A percentile compares a stretch with the other conserved stretches of the same genome.
These are phyloP conservation scores for Atrichornis clamosus DNA, from an alignment of 2,113 vertebrate species.

Conservation along the genomic window DNA sequence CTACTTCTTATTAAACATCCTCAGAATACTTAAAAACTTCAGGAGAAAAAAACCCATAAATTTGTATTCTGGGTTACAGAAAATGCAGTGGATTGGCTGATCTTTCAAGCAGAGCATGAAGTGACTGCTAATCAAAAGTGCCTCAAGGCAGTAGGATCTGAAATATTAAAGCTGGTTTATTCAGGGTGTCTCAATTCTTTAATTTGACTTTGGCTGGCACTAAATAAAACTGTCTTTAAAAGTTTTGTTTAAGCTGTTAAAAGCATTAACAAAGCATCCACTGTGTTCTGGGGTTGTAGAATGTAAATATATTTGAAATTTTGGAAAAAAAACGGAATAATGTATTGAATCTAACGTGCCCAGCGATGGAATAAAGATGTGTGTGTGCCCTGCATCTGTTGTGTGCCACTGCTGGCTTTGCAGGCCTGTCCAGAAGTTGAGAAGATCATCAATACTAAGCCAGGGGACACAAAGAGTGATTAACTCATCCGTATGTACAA, in stretches of 20 bases:
- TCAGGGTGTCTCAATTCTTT: not conserved
- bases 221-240: not conserved
- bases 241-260: not conserved
- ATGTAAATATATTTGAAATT: not conserved
- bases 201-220: not conserved
- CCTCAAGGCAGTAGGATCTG: not conserved
- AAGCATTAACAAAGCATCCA: not conserved
- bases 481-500: not conserved
- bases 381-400: not conserved
- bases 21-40: not conserved
- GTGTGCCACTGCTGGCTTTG: not conserved
- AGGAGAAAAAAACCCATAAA: not conserved
- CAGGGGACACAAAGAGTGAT: rapidly evolving
- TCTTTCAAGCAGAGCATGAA: constrained; percentile 22
- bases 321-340: not conserved
- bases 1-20: not conserved
- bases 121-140: constrained; percentile 29
- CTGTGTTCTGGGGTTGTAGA: not conserved
- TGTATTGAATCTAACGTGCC: not conserved
- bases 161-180: constrained; percentile 27
- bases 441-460: not conserved
- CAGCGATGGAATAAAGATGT: not conserved
- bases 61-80: not conserved
- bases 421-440: not conserved
- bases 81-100: not conserved